phyloP scores from a whole-genome alignment of 2,888 invertebrate species.

The Gnatocerus cornutus region DNA sequence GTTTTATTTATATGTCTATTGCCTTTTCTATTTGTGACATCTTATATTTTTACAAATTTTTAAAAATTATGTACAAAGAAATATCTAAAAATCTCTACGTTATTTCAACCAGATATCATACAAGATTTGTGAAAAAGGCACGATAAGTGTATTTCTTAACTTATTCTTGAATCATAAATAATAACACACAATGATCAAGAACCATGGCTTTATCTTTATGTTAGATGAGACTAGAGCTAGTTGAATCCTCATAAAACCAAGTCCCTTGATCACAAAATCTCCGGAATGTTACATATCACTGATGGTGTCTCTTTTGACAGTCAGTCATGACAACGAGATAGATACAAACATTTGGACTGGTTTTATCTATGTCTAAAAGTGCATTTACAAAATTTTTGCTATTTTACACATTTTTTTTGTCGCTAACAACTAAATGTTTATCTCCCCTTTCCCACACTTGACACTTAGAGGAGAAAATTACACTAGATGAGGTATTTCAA shows the following conservation, averaged over 20 bases:
- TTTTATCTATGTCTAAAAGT: slow-evolving; percentile 39
- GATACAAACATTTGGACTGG: slow-evolving; percentile 43
- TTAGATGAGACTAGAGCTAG: slow-evolving; percentile 43
- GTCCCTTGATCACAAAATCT: slow-evolving; percentile 37
- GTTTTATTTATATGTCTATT: slow-evolving; percentile 17
- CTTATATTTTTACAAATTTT: slow-evolving; percentile 61
- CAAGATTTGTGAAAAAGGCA: slow-evolving; percentile 53
- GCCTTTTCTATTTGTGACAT: slow-evolving; percentile 42
- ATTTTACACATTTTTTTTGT: slow-evolving; percentile 37
- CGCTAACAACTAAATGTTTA: slow-evolving; percentile 5
- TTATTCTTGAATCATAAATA: slow-evolving; percentile 26
- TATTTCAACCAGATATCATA: slow-evolving; percentile 38
- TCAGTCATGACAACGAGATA: slow-evolving; percentile 34
- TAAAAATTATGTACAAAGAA: slow-evolving; percentile 65
- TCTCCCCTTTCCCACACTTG: slow-evolving; percentile 20
- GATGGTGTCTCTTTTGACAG: slow-evolving; percentile 5
- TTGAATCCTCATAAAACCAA: slow-evolving; percentile 22
- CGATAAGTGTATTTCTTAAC: slow-evolving; percentile 47
- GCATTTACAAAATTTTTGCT: slow-evolving; percentile 41
- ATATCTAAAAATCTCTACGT: slow-evolving; percentile 57
- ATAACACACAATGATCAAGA: slow-evolving; percentile 34
- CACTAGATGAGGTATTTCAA: slow-evolving; percentile 40
- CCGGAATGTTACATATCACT: slow-evolving; percentile 30
- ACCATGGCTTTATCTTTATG: slow-evolving; percentile 39
- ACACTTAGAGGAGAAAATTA: slow-evolving; percentile 12